Evolutionary conservation across 2,113 vertebrate genomes (phyloP).

Genomic region (Okapia johnstoni): DNA sequence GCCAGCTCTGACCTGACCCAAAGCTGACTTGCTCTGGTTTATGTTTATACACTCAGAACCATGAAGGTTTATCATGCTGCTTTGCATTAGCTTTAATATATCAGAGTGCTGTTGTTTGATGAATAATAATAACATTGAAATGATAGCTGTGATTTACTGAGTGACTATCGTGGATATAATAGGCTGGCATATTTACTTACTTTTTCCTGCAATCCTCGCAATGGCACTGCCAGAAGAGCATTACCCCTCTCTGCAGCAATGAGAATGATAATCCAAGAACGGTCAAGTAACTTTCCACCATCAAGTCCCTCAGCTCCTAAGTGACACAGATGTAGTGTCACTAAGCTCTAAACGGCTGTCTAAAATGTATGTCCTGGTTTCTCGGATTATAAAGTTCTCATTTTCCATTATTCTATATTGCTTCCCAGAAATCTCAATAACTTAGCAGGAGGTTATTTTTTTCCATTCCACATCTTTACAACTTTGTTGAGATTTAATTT

Average conservation of each 20-base stretch:
- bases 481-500: not conserved
- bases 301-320: not conserved
- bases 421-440: not conserved
- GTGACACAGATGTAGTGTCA: not conserved
- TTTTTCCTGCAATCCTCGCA: not conserved
- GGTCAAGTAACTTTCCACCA: not conserved
- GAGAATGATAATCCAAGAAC: not conserved
- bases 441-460: not conserved
- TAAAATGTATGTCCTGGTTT: not conserved
- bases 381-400: not conserved
- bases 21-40: not conserved
- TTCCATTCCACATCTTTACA: not conserved
- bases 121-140: not conserved
- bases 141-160: not conserved
- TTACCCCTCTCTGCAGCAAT: not conserved
- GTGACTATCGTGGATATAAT: not conserved
- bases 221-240: not conserved
- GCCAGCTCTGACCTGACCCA: not conserved
- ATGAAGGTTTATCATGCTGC: not conserved
- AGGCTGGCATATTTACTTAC: not conserved
- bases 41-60: not conserved
- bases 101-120: not conserved
- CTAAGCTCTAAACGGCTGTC: not conserved
- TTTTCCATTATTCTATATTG: not conserved
- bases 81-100: not conserved